Evolutionary conservation across 2,888 invertebrate genomes (phyloP).

Genomic region (Chydorus sphaericus): DNA sequence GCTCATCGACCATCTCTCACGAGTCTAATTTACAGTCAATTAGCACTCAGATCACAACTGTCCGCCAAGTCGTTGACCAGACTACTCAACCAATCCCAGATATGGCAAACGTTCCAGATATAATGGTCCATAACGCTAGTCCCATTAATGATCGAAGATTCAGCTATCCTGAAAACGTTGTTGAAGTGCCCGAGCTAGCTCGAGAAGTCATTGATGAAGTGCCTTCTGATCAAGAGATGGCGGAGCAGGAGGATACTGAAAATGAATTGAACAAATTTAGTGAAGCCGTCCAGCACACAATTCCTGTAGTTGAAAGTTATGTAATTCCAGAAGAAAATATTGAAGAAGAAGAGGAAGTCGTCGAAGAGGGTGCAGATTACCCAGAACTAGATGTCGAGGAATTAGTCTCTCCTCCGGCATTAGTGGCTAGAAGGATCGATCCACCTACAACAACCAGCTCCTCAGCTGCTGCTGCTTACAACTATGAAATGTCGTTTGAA

Average conservation of each 20-base stretch:
- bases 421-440: slow-evolving; percentile 13
- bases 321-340: background rate
- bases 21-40: slow-evolving; percentile 37
- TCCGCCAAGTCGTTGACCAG: slow-evolving; percentile 27
- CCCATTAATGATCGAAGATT: slow-evolving; percentile 33
- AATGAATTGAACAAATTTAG: no score
- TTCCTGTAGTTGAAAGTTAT: background rate
- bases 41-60: slow-evolving; percentile 40
- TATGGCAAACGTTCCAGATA: slow-evolving; percentile 41
- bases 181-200: slow-evolving; percentile 23
- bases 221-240: slow-evolving; percentile 21
- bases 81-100: background rate
- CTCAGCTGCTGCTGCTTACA: slow-evolving; percentile 11
- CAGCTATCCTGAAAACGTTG: slow-evolving; percentile 35
- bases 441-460: no score
- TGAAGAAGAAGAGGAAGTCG: background rate
- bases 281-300: no score
- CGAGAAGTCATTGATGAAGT: slow-evolving; percentile 42
- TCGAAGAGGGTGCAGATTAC: background rate
- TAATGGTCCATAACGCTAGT: slow-evolving; percentile 43
- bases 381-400: slow-evolving; percentile 10
- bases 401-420: slow-evolving; percentile 5
- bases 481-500: slow-evolving; percentile 19
- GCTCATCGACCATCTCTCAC: slow-evolving; percentile 25
- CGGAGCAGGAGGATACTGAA: slow-evolving; percentile 2